Conservation (phyloP, 2,888 invertebrate species). For the Lordiphosa fenestrarum region DNA sequence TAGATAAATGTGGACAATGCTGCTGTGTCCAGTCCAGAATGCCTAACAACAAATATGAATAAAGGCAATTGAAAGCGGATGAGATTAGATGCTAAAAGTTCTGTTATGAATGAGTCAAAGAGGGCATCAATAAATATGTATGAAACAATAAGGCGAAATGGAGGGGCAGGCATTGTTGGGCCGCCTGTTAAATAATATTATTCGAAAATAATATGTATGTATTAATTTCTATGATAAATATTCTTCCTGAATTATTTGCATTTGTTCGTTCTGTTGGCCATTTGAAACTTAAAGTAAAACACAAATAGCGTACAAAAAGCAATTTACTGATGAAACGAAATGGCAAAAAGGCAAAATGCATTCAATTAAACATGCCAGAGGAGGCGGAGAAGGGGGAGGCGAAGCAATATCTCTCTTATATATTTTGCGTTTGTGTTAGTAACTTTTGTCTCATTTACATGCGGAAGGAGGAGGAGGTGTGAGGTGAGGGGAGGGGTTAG, state of each 20-base stretch:
- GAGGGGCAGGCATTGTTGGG: constrained; percentile 10
- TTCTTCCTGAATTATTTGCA: too few species aligned
- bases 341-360: constrained; percentile 34
- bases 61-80: constrained; percentile 46
- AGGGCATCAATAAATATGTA: constrained; percentile 31
- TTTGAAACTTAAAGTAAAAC: constrained; percentile 24
- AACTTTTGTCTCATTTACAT: constrained; percentile 29
- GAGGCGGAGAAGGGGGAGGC: constrained; percentile 8
- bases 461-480: not conserved
- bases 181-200: not conserved
- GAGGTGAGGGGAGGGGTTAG: not conserved
- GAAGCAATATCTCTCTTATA: constrained; percentile 16
- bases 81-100: constrained; percentile 43
- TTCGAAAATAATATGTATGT: too few species aligned
- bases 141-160: constrained; percentile 2
- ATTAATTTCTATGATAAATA: too few species aligned
- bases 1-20: constrained; percentile 28
- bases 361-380: constrained; percentile 34
- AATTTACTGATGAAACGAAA: constrained; percentile 48
- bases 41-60: constrained; percentile 35
- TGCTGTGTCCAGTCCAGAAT: constrained; percentile 9
- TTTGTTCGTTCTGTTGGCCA: too few species aligned
- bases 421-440: constrained; percentile 9
- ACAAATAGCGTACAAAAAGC: constrained; percentile 45
- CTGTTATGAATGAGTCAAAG: constrained; percentile 33